A percentile compares a stretch with the other conserved stretches of the same genome.
Conservation (phyloP, 1,140 invertebrate genomes). For the Drosophila pachea region DNA sequence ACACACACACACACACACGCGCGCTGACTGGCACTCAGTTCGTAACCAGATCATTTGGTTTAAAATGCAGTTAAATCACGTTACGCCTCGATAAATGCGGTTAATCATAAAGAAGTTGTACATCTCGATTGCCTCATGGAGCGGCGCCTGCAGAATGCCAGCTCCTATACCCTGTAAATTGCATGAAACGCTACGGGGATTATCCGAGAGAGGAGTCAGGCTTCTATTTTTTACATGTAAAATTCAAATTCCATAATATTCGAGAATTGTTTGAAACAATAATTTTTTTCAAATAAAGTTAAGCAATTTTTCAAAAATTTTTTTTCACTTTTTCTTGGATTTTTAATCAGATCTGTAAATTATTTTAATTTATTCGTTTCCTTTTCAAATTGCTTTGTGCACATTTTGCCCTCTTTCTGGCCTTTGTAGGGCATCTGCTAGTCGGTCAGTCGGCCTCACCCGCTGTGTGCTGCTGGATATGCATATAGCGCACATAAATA, state of each 20-base stretch:
- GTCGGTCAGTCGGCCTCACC: background rate
- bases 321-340: no score
- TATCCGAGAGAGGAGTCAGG: no score
- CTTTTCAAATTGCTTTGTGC: no score
- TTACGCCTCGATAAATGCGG: slow-evolving; percentile 74
- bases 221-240: no score
- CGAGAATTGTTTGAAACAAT: no score
- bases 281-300: no score
- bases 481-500: slow-evolving; percentile 46
- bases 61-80: slow-evolving; percentile 72
- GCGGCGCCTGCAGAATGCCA: slow-evolving; percentile 8
- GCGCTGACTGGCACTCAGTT: slow-evolving; percentile 7
- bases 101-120: slow-evolving; percentile 56
- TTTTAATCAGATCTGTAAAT: no score
- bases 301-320: no score
- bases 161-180: slow-evolving; percentile 19
- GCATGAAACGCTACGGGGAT: background rate
- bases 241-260: no score
- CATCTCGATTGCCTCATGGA: slow-evolving; percentile 29
- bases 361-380: no score
- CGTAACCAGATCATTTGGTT: slow-evolving; percentile 63
- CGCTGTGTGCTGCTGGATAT: slow-evolving; percentile 24
- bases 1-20: background rate
- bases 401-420: background rate
- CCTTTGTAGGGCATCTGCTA: slow-evolving; percentile 9